Conservation (phyloP, 2,888 invertebrate species). For the Cephus rjabovi region DNA sequence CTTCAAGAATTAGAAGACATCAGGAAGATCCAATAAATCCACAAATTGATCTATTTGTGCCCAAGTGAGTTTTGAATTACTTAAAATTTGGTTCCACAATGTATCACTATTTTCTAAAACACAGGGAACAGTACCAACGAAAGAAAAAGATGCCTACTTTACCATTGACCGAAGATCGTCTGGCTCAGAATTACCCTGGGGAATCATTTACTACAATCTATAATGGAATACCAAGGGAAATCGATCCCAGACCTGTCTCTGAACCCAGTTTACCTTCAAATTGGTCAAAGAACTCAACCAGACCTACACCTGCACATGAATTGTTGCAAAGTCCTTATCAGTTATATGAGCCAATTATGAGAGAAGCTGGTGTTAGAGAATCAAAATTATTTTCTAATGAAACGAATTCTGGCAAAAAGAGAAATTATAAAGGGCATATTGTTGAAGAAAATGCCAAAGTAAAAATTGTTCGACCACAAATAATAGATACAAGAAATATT, state of each 20-base stretch:
- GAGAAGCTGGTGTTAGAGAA: slow-evolving; percentile 8
- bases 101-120: slow-evolving; percentile 12
- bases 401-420: slow-evolving; percentile 31
- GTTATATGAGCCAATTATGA: slow-evolving; percentile 32
- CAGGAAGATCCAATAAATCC: slow-evolving; percentile 44
- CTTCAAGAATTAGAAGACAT: slow-evolving; percentile 59
- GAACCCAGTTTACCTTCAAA: slow-evolving; percentile 43
- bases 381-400: slow-evolving; percentile 3
- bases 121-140: slow-evolving; percentile 53
- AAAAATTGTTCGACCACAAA: slow-evolving; percentile 42
- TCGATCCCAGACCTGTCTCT: slow-evolving; percentile 45
- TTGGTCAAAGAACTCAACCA: slow-evolving; percentile 10
- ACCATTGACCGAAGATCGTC: slow-evolving; percentile 47
- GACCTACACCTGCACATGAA: slow-evolving; percentile 6
- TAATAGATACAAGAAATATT: slow-evolving; percentile 51
- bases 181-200: slow-evolving; percentile 44
- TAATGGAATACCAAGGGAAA: slow-evolving; percentile 42
- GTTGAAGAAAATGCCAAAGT: slow-evolving; percentile 36
- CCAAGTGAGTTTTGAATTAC: slow-evolving; percentile 36
- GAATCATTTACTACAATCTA: slow-evolving; percentile 48
- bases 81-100: background rate
- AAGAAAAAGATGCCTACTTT: slow-evolving; percentile 50
- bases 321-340: slow-evolving; percentile 37
- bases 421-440: slow-evolving; percentile 54
- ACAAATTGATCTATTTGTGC: slow-evolving; percentile 44